Base-by-base conservation (phyloP, 2,113 vertebrate species). In the Varanus komodoensis region DNA sequence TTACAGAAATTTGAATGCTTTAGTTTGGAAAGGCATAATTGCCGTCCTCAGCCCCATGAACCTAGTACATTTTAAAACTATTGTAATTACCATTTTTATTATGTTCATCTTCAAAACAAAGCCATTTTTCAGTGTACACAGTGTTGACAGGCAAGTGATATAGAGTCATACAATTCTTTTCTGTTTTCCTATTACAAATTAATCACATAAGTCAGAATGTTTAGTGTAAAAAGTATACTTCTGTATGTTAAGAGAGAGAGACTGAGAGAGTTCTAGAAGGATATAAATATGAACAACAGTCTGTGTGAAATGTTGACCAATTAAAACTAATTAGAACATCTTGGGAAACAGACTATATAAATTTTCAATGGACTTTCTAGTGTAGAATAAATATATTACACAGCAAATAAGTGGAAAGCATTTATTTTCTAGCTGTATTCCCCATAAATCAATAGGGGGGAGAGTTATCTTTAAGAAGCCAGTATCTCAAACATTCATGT, bases 381-480 rank as follows among this genome's bases (percentile, higher is more conserved):
- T 78, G 73, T 89, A 71, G 52, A 82, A n/a, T 90, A 85, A 93
- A 89, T 34, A 48, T 9, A 15, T 29, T 52, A 9, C 54, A 52
- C 86, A 71, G 68, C 87, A 92, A 94, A 89, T 11, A 82, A 78
- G 67, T 25, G 57, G 57, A 54, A 6, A 77, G 8, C 0, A 7
- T 54, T 90, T 8, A 11, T 79, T 90, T 81, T 21, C 8, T 19
- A 1, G 54, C 9, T 82, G n/a, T 2, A 77, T 48, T 85, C 38
- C 11, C n/a, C 54, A 82, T 75, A 75, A 95, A 90, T 78, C 73
- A 54, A 77, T 88, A 57, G 54, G 34, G 50, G 25, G 50, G 52
- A 80, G 84, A 86, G 82, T 90, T 73, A 48, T 81, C 88, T 91
- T 93, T 69, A 90, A 89, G 29, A 89, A 81, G 89, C 19, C 78